Base-by-base conservation (phyloP, 2,113 vertebrate genomes). In the Ovis canadensis region DNA sequence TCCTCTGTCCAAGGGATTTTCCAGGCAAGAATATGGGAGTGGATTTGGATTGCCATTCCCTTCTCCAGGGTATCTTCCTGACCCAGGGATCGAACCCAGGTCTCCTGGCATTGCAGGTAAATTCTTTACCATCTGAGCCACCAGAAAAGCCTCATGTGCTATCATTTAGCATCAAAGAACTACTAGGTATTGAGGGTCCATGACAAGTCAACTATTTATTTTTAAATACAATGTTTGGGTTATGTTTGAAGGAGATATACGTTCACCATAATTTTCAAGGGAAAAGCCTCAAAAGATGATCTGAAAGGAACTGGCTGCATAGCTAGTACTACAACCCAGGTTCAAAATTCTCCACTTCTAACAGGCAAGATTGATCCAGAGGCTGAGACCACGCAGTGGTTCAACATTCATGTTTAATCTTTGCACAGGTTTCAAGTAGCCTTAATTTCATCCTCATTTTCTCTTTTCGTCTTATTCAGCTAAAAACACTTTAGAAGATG, bases 401-500 rank as follows among this genome's bases (percentile, higher is more conserved):
- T 83, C 43, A n/a, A 43, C 55, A 19, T 54, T 83, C 29, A n/a
- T 50, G 80, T 19, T 91, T 57, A 57, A 62, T 45, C 25, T 83
- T 90, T 57, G 85, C 50, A 84, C n/a, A 40, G 59, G 83, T 85
- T 88, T 31, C 90, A 97, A 91, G 59, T 54, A 67, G 13, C 52
- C 88, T 71, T 90, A 50, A 80, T 92, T 92, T 92, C 94, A 29
- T 90, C 90, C 81, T 86, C 45, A 71, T 40, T 97, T 91, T 96
- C 10, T 74, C 83, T 54, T 85, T 93, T 83, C 91, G 95, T 94
- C 54, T 62, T 94, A 59, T 80, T 94, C 84, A 93, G 57, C 6
- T 9, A 96, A 98, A 13, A 94, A 97, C 88, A 88, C 59, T 64
- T 31, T 27, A 84, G 60, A 97, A 97, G 77, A 97, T 94, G 94